Base-by-base conservation (phyloP, 1,140 invertebrate genomes). In the Harlomillsia oculata region DNA sequence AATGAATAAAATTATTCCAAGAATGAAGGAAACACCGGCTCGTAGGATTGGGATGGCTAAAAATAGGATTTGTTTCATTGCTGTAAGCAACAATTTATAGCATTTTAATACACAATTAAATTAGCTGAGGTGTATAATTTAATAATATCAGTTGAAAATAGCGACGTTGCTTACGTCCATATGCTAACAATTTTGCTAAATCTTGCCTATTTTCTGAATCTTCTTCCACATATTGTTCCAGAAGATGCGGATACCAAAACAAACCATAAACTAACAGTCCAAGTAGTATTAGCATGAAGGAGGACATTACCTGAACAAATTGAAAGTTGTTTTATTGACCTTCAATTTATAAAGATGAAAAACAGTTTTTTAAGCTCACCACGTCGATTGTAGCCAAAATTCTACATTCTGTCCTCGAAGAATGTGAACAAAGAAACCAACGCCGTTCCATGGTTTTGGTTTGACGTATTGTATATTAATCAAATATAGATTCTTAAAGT, bases 1-100 rank as follows among this genome's bases (percentile, higher is more conserved):
- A 5, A 44, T 13, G 26, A 59, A 51, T 3, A 63, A 50, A 1
- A 63, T 29, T 11, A 59, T 41, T 45, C 56, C 61, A 16, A 53
- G 46, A 18, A 63, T 1, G 14, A 18, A 29, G 4, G 45, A 29
- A 5, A 30, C 34, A 32, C 45, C 45, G 14, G 45, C 26, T 32
- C 45, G 26, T 6, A 48, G 45, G 28, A 28, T 32, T 2, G 45
- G 45, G 14, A 48, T 30, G 0, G 45, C 26, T 5, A 48, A 20
- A 48, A 48, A 48, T 48, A 48, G n/a, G 0, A 23, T 23, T 48
- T 48, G 45, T 28, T 48, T 48, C 34, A 16, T 18, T 48, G 16
- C 45, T 48, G n/a, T 1, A 44, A 44, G 16, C 4, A 44, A 43
- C n/a, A 34, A n/a, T 9, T 8, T 9, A 34, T 34, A n/a, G n/a